phyloP scores from a whole-genome alignment of 2,888 invertebrate species.

The Apodemia zela region DNA sequence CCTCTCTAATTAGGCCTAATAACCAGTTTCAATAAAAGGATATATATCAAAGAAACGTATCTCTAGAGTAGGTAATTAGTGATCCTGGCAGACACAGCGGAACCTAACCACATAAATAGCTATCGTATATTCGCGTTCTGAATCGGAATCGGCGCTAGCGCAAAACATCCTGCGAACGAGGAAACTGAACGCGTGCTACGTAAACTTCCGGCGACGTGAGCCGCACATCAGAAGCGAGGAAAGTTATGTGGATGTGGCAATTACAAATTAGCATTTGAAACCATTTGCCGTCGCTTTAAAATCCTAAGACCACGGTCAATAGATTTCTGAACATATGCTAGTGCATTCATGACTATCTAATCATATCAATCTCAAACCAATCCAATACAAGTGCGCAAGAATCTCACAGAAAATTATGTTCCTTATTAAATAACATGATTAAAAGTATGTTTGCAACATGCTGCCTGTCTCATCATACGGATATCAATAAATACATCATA shows the following conservation, averaged over 20 bases:
- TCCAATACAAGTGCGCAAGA: no score
- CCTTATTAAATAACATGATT: no score
- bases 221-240: conserved; percentile 19
- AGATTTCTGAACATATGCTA: no score
- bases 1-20: no score
- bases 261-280: conserved; percentile 19
- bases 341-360: no score
- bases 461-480: no score
- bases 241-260: conserved; percentile 30
- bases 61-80: conserved; percentile 2
- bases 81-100: conserved; percentile 26
- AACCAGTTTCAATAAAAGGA: not conserved
- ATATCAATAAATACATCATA: no score
- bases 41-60: not conserved
- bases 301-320: no score
- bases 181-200: conserved; percentile 58
- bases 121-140: conserved; percentile 25
- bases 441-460: no score
- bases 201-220: conserved; percentile 57
- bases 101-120: conserved; percentile 33
- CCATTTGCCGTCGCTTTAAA: not conserved
- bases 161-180: conserved; percentile 63
- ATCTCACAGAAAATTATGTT: no score
- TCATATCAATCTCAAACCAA: no score
- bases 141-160: conserved; percentile 26